These are phyloP conservation scores for Habrosyne pyritoides DNA, from an alignment of 2,888 invertebrate species.

Conservation along the genomic window DNA sequence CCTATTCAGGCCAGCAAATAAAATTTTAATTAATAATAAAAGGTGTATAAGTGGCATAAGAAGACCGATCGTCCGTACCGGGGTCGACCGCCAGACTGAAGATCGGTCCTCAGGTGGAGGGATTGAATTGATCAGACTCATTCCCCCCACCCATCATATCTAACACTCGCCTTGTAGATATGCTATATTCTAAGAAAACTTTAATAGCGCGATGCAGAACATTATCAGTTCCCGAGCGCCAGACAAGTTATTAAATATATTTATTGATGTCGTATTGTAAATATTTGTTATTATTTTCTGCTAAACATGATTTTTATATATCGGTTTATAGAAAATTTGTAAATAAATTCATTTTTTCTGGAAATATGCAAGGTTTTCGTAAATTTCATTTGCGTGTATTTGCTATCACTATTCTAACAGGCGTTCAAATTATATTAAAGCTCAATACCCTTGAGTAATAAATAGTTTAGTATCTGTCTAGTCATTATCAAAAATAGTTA, in stretches of 20 bases:
- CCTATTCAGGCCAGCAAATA: no score
- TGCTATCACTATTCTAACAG: not conserved
- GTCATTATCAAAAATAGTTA: no score
- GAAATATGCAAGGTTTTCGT: not conserved
- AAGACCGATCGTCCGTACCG: not conserved
- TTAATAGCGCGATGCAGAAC: slow-evolving; percentile 24
- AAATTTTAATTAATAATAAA: no score
- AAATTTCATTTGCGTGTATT: not conserved
- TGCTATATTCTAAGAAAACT: slow-evolving; percentile 9
- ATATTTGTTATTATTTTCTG: not conserved
- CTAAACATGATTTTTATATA: not conserved
- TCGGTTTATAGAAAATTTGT: not conserved
- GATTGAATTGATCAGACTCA: not conserved
- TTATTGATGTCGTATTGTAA: not conserved
- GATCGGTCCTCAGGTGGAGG: not conserved
- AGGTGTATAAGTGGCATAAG: not conserved
- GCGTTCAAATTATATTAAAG: not conserved
- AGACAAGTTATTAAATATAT: not conserved
- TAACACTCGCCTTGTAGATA: not conserved
- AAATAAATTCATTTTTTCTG: not conserved
- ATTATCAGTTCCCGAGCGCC: not conserved
- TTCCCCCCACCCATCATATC: not conserved
- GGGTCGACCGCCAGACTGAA: not conserved
- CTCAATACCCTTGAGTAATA: no score
- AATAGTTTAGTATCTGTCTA: no score